Conservation (phyloP, 2,113 vertebrate species). For the Chitala chitala region DNA sequence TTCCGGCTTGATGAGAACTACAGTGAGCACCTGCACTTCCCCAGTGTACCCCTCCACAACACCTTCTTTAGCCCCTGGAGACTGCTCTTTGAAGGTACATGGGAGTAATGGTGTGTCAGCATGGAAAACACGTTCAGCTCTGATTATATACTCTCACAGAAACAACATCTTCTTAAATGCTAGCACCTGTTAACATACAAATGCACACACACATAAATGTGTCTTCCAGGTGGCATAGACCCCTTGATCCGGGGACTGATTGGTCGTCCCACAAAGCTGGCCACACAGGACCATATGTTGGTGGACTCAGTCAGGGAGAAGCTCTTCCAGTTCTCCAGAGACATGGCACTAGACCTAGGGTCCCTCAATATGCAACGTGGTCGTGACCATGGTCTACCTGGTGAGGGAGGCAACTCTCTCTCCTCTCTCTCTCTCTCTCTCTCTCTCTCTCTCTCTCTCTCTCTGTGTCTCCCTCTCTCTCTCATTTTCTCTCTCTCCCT, state of each 20-base stretch:
- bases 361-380: slow-evolving; percentile 72
- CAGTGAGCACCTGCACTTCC: slow-evolving; percentile 44
- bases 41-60: slow-evolving; percentile 59
- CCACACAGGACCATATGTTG: slow-evolving; percentile 70
- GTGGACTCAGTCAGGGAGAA: slow-evolving; percentile 69
- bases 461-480: not conserved
- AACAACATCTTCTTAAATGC: no score
- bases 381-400: slow-evolving; percentile 70
- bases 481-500: no score
- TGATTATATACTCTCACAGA: no score
- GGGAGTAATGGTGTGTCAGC: no score
- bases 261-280: slow-evolving; percentile 65
- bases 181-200: not conserved
- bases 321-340: slow-evolving; percentile 62
- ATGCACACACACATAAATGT: not conserved
- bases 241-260: slow-evolving; percentile 67
- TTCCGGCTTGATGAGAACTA: slow-evolving; percentile 62
- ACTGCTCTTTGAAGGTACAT: slow-evolving; percentile 74
- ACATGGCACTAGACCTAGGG: slow-evolving; percentile 64
- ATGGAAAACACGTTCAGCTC: no score
- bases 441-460: no score
- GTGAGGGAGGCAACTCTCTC: slow-evolving; percentile 47
- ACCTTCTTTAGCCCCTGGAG: slow-evolving; percentile 80
- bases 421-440: not conserved
- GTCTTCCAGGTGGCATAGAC: slow-evolving; percentile 69